Evolutionary conservation across 2,797 vertebrate species (phyloP), one percentile per base, ranked within the genome.

Genomic region (Hafferia zeledoni): DNA sequence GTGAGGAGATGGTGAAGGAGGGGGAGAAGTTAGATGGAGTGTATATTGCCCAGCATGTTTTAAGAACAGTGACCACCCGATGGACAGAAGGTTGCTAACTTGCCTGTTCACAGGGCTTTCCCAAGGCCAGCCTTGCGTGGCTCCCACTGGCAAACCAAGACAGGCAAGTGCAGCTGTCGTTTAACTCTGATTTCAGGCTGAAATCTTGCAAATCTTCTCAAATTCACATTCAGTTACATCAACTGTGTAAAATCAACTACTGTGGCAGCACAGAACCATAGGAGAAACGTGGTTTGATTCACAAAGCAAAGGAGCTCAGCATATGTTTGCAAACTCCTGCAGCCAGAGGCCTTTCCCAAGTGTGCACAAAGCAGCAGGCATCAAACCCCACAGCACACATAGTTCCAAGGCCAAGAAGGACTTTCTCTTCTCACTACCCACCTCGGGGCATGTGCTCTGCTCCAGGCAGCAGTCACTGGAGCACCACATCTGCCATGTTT

Each of bases 311-410:
- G 2, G 4, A 82, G 20, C 25, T 83, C 53, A 47, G 30, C 24
- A 5, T 12, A 86, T 10, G 14, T 41, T 86, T 63, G 17, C 39
- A 67, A 76, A 46, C 0, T 3, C 5, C 7, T 53, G 27, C 30
- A 68, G 25, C 22, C 49, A 31, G 46, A 77, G 39, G 15, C 11
- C 5, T 55, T 53, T 83, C 23, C 37, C 11, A 2, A 0, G 3
- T 14, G 20, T 9, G 20, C 31, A 41, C 39, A 41, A n/a, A 43
- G 3, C 30, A 46, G 64, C 5, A 13, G 61, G 30, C 31, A 19
- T 3, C 22, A 1, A 69, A 3, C 11, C 6, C 18, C 9, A 3
- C 24, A 59, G 41, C 7, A n/a, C n/a, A 37, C 9, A 7, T 0
- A 1, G 24, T 59, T 35, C 13, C 17, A 19, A 56, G 13, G 24